Conservation (phyloP, 37 sponge, comb jelly and placozoan genomes). For the Diacarnus erythraeanus region DNA sequence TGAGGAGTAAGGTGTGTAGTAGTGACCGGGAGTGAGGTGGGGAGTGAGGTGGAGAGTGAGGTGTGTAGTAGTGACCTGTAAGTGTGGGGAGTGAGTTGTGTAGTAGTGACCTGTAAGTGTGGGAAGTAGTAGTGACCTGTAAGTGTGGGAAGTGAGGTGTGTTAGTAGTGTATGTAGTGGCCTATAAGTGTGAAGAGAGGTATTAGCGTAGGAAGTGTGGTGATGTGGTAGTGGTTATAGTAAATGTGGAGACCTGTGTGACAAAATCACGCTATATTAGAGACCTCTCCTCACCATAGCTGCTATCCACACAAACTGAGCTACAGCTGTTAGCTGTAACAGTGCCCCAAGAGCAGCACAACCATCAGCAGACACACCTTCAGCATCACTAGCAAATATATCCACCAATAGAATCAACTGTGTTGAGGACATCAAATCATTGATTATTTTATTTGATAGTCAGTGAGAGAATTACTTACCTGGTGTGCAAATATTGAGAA, state of each 20-base stretch:
- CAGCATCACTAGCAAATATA: conserved; percentile 49
- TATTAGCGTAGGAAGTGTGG: too few species aligned
- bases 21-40: not conserved
- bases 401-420: conserved; percentile 61
- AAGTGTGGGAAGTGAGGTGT: too few species aligned
- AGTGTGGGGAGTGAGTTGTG: too few species aligned
- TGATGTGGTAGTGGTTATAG: too few species aligned
- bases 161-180: too few species aligned
- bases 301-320: conserved; percentile 66
- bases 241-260: too few species aligned
- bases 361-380: conserved; percentile 21
- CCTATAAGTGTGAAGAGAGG: too few species aligned
- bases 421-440: not conserved
- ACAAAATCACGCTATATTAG: not conserved
- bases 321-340: conserved; percentile 58
- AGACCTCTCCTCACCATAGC: conserved; percentile 30
- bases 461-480: conserved; percentile 27
- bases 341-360: conserved; percentile 57
- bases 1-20: too few species aligned
- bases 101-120: too few species aligned
- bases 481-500: conserved; percentile 42
- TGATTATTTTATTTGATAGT: not conserved
- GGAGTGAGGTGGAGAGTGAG: too few species aligned
- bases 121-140: too few species aligned
- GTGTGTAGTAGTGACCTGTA: too few species aligned